Percentiles rank a stretch among this genome's conserved stretches.
Conservation (phyloP, 1,140 invertebrate genomes). For the Telenomus remus region DNA sequence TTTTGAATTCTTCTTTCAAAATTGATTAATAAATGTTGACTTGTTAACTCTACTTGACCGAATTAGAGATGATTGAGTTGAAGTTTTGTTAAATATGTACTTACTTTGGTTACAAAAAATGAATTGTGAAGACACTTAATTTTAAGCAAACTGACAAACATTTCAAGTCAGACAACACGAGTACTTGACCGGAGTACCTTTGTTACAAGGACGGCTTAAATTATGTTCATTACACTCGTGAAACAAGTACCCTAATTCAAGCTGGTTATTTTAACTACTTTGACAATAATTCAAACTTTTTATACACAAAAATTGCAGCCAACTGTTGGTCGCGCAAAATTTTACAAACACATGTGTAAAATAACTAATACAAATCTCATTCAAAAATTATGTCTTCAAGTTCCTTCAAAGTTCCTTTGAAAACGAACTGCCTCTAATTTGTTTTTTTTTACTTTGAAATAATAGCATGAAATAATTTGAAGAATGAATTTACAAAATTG, state of each 20-base stretch:
- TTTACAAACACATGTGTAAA: too few species aligned
- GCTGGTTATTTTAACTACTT: neutral
- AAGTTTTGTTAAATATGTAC: too few species aligned
- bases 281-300: neutral
- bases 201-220: conserved; percentile 33
- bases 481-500: conserved; percentile 4
- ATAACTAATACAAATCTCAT: too few species aligned
- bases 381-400: too few species aligned
- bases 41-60: too few species aligned
- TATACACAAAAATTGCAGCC: neutral
- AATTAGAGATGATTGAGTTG: too few species aligned
- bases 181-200: conserved; percentile 37
- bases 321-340: too few species aligned
- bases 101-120: neutral
- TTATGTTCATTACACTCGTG: conserved; percentile 31
- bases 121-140: neutral
- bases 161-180: conserved; percentile 24
- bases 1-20: too few species aligned
- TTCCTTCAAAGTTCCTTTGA: too few species aligned
- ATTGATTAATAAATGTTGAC: neutral
- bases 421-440: too few species aligned
- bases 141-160: conserved; percentile 26
- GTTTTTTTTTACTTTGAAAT: neutral
- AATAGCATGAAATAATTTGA: neutral
- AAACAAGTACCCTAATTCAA: conserved; percentile 29